Percentiles rank a stretch among this genome's conserved stretches.
Evolutionary conservation across 1,140 invertebrate genomes (phyloP).

Genomic region (Eueides isabella): DNA sequence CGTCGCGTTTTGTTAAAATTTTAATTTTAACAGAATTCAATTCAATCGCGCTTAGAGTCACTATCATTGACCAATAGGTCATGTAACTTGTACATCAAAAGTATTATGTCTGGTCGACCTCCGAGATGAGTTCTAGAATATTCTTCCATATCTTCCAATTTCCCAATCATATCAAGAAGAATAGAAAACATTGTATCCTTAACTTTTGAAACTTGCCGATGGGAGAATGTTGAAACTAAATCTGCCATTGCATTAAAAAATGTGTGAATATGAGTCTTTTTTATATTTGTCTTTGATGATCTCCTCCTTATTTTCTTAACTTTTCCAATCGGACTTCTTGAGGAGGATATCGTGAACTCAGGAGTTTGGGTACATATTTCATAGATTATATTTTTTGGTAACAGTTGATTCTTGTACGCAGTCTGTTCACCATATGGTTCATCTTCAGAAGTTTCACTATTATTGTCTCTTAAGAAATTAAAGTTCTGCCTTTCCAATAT

Average conservation of each 20-base stretch:
- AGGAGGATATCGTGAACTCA: no score
- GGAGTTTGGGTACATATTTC: no score
- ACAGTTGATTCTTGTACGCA: not conserved
- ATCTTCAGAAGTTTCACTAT: not conserved
- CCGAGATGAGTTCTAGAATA: not conserved
- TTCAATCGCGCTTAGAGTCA: not conserved
- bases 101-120: not conserved
- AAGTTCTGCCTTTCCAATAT: not conserved
- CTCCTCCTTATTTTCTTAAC: not conserved
- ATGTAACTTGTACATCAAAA: not conserved
- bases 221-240: not conserved
- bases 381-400: no score
- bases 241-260: not conserved
- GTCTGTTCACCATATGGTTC: not conserved
- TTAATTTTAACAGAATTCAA: no score
- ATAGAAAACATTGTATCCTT: not conserved
- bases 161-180: not conserved
- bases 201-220: not conserved
- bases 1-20: no score
- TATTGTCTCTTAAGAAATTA: not conserved
- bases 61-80: not conserved
- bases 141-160: not conserved
- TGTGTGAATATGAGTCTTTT: not conserved
- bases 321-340: not conserved
- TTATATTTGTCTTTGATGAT: not conserved